A percentile compares a stretch with the other conserved stretches of the same genome.
phyloP scores from a whole-genome alignment of 2,113 vertebrate species.

The Rhynchopsitta pachyrhyncha region DNA sequence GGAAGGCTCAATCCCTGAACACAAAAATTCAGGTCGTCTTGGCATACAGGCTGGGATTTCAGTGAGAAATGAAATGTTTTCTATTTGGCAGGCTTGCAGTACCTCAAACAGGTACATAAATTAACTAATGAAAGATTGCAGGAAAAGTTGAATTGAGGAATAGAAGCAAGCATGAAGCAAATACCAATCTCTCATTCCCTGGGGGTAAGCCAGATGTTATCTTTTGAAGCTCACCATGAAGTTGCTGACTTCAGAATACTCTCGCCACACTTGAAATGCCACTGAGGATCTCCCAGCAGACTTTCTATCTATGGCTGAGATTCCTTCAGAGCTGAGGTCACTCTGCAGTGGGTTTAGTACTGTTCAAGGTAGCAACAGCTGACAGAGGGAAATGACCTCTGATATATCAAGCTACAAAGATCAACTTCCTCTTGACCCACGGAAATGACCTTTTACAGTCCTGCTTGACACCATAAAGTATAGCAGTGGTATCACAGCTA shows the following conservation, averaged over 20 bases:
- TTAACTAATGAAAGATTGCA: background rate
- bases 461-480: background rate
- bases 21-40: background rate
- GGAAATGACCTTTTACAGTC: slow-evolving; percentile 13
- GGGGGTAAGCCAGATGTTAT: background rate
- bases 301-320: background rate
- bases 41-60: background rate
- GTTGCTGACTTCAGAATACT: background rate
- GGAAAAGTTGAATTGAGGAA: background rate
- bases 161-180: background rate
- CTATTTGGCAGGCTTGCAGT: background rate
- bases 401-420: slow-evolving; percentile 22
- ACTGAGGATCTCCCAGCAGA: background rate
- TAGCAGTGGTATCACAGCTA: background rate
- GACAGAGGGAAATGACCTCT: background rate
- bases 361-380: background rate
- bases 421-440: slow-evolving; percentile 42
- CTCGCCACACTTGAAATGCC: background rate
- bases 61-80: background rate
- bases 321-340: background rate
- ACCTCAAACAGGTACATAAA: background rate
- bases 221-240: background rate
- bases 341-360: background rate
- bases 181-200: background rate
- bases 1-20: background rate